Conservation (phyloP, 2,888 invertebrate species). For the Aporophyla lueneburgensis region DNA sequence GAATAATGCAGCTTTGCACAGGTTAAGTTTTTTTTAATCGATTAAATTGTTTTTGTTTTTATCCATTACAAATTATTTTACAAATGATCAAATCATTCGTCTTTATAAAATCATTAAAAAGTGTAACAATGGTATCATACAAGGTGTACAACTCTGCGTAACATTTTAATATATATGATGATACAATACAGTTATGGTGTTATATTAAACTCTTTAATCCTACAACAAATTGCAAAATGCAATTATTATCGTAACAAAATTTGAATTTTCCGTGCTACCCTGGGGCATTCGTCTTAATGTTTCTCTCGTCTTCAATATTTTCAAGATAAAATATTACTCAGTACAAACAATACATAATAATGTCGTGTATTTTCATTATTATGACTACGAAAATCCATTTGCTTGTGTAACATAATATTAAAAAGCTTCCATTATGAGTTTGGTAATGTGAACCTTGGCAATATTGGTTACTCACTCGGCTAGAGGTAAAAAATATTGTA, state of each 20-base stretch:
- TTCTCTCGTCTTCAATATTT: background rate
- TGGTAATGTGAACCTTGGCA: conserved; percentile 17
- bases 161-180: too few relatives aligned
- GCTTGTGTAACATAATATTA: conserved; percentile 22
- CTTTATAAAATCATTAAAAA: too few relatives aligned
- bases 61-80: too few relatives aligned
- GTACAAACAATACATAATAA: conserved; percentile 38
- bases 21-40: too few relatives aligned
- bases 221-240: too few relatives aligned
- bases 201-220: too few relatives aligned
- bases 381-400: conserved; percentile 41
- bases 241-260: background rate
- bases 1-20: too few relatives aligned
- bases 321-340: conserved; percentile 10
- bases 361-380: background rate
- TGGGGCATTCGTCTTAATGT: background rate
- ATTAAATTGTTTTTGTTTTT: too few relatives aligned
- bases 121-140: too few relatives aligned
- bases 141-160: too few relatives aligned
- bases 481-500: background rate
- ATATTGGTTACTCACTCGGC: background rate
- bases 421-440: conserved; percentile 39
- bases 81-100: too few relatives aligned
- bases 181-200: too few relatives aligned
- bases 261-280: background rate